phyloP scores from a whole-genome alignment of 2,888 invertebrate genomes.

The Pandemis corylana region DNA sequence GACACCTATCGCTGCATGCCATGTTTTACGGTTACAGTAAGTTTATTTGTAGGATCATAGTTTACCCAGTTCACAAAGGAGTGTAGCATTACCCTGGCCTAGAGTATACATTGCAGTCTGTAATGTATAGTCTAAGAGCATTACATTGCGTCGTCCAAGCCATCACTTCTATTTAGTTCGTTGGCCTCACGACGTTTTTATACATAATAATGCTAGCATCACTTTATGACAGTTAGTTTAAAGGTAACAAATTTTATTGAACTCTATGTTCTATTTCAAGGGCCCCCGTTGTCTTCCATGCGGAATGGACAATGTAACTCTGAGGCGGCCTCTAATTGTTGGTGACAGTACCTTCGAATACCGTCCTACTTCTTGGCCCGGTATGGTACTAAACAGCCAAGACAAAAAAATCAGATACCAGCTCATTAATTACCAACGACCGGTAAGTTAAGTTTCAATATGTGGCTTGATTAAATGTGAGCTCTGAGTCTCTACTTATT shows the following conservation, averaged over 20 bases:
- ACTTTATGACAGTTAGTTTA: too few species aligned
- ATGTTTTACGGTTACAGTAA: slow-evolving; percentile 64
- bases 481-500: slow-evolving; percentile 25
- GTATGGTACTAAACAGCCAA: slow-evolving; percentile 75
- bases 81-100: too few species aligned
- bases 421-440: slow-evolving; percentile 72
- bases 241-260: background rate
- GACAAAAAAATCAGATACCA: slow-evolving; percentile 79
- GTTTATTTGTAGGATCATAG: slow-evolving; percentile 13
- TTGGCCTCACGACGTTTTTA: too few species aligned
- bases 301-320: slow-evolving; percentile 74
- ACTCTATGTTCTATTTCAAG: slow-evolving; percentile 48
- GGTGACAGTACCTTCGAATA: slow-evolving; percentile 79
- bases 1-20: slow-evolving; percentile 67
- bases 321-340: slow-evolving; percentile 75
- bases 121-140: too few species aligned
- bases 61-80: background rate
- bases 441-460: slow-evolving; percentile 54
- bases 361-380: slow-evolving; percentile 77
- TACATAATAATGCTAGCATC: background rate
- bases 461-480: background rate
- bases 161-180: background rate
- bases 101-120: too few species aligned
- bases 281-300: slow-evolving; percentile 71
- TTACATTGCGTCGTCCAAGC: background rate